Base-by-base conservation (phyloP, 2,888 invertebrate genomes). In the Cephus pulcher region DNA sequence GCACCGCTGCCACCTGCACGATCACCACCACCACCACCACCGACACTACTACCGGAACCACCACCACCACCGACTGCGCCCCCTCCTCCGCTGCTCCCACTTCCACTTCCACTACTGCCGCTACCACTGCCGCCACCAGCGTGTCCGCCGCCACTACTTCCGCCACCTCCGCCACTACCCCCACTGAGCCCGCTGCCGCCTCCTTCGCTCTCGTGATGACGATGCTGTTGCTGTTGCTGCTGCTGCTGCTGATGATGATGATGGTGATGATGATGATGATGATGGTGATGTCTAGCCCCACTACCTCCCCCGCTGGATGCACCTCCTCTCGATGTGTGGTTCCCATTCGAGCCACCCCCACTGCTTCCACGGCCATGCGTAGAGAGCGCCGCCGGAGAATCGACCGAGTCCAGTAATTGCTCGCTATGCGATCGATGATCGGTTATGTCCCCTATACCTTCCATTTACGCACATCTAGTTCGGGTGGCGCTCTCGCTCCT, bases 91-190 rank as follows among this genome's bases (percentile, higher is more conserved):
- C 6, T 80, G 82, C 83, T 76, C 78, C 77, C 78, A 78, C 76
- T 80, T 78, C 81, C 80, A 79, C 79, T 79, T 79, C 79, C 79
- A 74, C 81, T 78, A 74, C 81, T 78, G 40, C 77, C 79, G 56
- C 74, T 74, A 74, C 76, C 74, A 69, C 80, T 82, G 76, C 80
- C 73, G 40, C 79, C 79, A 74, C 74, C 74, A 79, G 79, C 84
- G 86, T 87, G 87, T 93, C 93, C 87, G 92, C 88, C 91, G 92
- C 93, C 93, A 93, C 91, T 92, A 92, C 93, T 93, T 93, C 92
- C 88, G 91, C 92, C 92, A 89, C 92, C 92, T 91, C 87, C 84
- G 81, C 84, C 78, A 75, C 75, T 80, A 78, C 85, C 85, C 82
- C 88, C 80, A 79, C 84, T 82, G 76, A 81, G 80, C 75, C 80